These are phyloP conservation scores for Montipora cactus DNA, from an alignment of 64 coral and sea anemone genomes.

Conservation along the genomic window DNA sequence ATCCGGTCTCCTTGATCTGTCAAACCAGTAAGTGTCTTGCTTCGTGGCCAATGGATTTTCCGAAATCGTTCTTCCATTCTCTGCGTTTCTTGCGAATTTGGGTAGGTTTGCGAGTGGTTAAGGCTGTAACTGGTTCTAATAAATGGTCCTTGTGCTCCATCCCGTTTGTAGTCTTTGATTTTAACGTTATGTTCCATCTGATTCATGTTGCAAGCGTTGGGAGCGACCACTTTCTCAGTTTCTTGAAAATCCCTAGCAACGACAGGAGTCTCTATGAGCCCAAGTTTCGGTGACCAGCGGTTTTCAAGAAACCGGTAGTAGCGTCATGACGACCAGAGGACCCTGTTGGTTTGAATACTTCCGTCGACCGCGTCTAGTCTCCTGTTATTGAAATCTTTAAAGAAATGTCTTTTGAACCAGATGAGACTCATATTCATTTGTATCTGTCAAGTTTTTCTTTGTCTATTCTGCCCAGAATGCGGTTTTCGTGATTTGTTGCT, in stretches of 20 bases:
- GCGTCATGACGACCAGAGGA: no score
- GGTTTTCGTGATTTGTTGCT: no score
- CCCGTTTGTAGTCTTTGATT: constrained; percentile 94
- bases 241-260: background rate
- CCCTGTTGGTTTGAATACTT: no score
- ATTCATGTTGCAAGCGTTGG: constrained; percentile 77
- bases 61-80: constrained; percentile 91
- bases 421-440: no score
- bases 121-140: constrained; percentile 72
- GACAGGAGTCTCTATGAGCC: no score
- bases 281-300: background rate
- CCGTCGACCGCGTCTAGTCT: no score
- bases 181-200: constrained; percentile 99
- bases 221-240: background rate
- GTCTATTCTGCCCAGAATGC: no score
- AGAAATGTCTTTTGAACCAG: no score
- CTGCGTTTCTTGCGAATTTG: constrained; percentile 77
- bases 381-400: no score
- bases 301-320: no score
- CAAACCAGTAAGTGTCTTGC: constrained; percentile 74
- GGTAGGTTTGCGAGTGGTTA: constrained; percentile 82
- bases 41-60: constrained; percentile 85
- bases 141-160: constrained; percentile 77
- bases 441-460: no score
- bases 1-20: constrained; percentile 88